Evolutionary conservation across 1,140 invertebrate genomes (phyloP).

Genomic region (Drosophila lowei): DNA sequence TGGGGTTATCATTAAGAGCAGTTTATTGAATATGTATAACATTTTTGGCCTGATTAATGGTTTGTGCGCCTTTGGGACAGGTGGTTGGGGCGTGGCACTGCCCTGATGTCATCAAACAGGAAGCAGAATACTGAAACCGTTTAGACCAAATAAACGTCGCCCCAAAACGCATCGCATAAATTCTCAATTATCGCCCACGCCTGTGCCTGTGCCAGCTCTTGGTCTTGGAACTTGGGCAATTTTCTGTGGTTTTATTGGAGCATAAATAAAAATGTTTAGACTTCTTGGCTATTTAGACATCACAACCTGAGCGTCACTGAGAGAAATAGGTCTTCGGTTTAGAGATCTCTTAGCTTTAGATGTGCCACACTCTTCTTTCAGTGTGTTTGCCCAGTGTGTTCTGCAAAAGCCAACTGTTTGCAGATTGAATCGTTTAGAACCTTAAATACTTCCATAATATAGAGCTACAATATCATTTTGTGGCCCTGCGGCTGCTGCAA

Average conservation of each 20-base stretch:
- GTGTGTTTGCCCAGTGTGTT: constrained; percentile 18
- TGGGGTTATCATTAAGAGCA: constrained; percentile 73
- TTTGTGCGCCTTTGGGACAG: constrained; percentile 51
- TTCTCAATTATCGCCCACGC: constrained; percentile 79
- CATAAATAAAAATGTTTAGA: constrained; percentile 64
- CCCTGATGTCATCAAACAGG: constrained; percentile 44
- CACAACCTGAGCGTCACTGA: constrained; percentile 26
- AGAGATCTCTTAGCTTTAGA: not conserved
- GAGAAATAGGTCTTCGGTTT: not conserved
- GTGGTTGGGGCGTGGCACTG: constrained; percentile 40
- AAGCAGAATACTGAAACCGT: constrained; percentile 38
- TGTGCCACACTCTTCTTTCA: constrained; percentile 14
- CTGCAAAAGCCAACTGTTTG: constrained; percentile 3
- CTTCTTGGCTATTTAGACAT: constrained; percentile 67
- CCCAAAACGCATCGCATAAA: constrained; percentile 68
- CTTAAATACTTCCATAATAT: constrained; percentile 69
- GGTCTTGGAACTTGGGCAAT: constrained; percentile 32
- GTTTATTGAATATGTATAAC: constrained; percentile 65
- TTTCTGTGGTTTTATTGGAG: constrained; percentile 51
- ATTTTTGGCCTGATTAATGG: constrained; percentile 74
- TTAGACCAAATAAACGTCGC: constrained; percentile 74
- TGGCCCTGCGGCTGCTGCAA: constrained; percentile 66
- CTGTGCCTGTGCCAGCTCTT: constrained; percentile 28
- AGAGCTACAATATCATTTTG: constrained; percentile 71
- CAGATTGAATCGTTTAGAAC: constrained; percentile 75